Evolutionary conservation across 2,113 vertebrate genomes (phyloP), one percentile per base, ranked within the genome.

Genomic region (Zosterops pallidus): DNA sequence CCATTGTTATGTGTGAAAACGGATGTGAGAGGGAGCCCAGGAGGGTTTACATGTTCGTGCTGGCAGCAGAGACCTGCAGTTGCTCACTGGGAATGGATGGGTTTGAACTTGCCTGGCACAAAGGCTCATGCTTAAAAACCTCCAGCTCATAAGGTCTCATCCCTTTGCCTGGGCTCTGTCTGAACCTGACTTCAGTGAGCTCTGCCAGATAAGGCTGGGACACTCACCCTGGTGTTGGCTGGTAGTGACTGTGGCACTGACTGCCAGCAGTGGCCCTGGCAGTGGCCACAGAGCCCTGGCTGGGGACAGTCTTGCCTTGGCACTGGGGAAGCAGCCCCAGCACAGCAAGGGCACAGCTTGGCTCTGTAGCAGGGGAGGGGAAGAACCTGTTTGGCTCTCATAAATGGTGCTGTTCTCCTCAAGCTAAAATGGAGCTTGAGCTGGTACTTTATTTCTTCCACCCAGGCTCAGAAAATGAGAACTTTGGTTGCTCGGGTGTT

Each of bases 151-250:
- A 11, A 52, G 80, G 44, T 42, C 57, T 68, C 53, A 13, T 33
- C 57, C 85, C 22, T 18, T 14, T n/a, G 71, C 62, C 78, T 84
- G 77, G 53, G 74, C 4, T 0, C 65, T 91, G 44, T 47, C 83
- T 92, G 81, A 78, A 33, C 91, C 74, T 87, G 93, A 62, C 37
- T 69, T 42, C 67, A 14, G 23, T 4, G 35, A 60, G 57, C 42
- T 1, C 3, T n/a, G 57, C 81, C 46, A 74, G 77, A 29, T 18
- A 9, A 33, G 81, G 60, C 56, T 78, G 14, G 1, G 8, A 24
- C 2, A 4, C 76, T 62, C 5, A 1, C 35, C 56, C 33, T 23
- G 0, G 0, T 52, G 33, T 5, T 1, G 1, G 55, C 42, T 23
- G 2, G 22, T 9, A 13, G 16, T 0, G 9, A 12, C 47, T 35